Conservation (phyloP, 1,140 invertebrate species). For the Scaptomyza montana region DNA sequence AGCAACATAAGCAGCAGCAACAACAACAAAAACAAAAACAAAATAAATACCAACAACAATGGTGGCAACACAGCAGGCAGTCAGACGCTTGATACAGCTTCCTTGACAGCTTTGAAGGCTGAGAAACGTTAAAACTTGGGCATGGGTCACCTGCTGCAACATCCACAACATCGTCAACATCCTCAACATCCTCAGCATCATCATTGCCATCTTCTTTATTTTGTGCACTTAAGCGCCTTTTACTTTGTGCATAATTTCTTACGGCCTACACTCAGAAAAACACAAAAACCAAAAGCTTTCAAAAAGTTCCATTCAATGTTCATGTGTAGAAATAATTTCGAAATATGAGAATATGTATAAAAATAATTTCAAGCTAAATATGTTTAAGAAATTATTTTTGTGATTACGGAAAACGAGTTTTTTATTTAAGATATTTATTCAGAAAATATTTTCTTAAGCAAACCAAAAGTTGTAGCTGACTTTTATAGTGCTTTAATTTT, state of each 20-base stretch:
- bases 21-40: background rate
- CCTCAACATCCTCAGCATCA: constrained; percentile 17
- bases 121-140: constrained; percentile 16
- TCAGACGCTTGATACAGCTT: constrained; percentile 14
- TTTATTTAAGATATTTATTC: no score
- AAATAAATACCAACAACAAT: constrained; percentile 3
- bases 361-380: no score
- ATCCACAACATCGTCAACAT: constrained; percentile 29
- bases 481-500: no score
- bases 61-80: constrained; percentile 12
- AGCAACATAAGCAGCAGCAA: constrained; percentile 4
- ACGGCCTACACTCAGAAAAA: constrained; percentile 25
- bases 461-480: no score
- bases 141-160: constrained; percentile 62
- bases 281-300: no score
- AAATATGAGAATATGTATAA: no score
- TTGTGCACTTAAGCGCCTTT: constrained; percentile 72
- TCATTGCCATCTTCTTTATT: constrained; percentile 62
- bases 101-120: constrained; percentile 34
- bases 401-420: no score
- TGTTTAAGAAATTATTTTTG: no score
- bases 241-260: constrained; percentile 78
- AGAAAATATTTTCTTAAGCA: no score
- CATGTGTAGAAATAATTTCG: no score
- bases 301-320: no score